A percentile compares a stretch with the other conserved stretches of the same genome.
Evolutionary conservation across 2,888 invertebrate species (phyloP).

Genomic region (Drosophila formosana): DNA sequence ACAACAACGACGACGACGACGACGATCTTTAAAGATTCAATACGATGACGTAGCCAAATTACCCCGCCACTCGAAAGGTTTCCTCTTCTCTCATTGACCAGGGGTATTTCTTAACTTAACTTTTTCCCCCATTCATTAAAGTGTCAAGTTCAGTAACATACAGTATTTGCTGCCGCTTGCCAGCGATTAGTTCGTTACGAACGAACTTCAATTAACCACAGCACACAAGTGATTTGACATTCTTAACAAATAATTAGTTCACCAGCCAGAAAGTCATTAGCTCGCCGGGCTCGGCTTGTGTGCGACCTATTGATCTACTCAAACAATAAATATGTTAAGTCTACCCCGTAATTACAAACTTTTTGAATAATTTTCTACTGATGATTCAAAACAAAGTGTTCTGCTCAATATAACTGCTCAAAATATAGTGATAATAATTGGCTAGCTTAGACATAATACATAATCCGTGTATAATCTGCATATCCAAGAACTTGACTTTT

Average conservation of each 20-base stretch:
- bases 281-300: neutral
- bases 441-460: no score
- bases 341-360: neutral
- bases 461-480: no score
- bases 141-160: constrained; percentile 5
- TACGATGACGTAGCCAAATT: constrained; percentile 8
- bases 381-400: no score
- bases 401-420: no score
- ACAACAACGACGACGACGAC: constrained; percentile 32
- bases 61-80: neutral
- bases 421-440: no score
- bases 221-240: constrained; percentile 45
- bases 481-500: no score
- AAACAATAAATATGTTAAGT: neutral
- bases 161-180: neutral
- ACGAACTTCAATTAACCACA: constrained; percentile 31
- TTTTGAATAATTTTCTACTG: neutral
- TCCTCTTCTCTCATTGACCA: neutral
- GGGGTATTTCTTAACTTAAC: constrained; percentile 10
- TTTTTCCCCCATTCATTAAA: constrained; percentile 5
- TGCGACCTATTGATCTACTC: neutral
- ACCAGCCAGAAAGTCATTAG: neutral
- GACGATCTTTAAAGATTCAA: constrained; percentile 8
- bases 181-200: constrained; percentile 7
- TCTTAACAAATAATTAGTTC: constrained; percentile 30